These are phyloP conservation scores for Drosophila picticornis DNA, from an alignment of 2,888 invertebrate genomes.

Conservation along the genomic window DNA sequence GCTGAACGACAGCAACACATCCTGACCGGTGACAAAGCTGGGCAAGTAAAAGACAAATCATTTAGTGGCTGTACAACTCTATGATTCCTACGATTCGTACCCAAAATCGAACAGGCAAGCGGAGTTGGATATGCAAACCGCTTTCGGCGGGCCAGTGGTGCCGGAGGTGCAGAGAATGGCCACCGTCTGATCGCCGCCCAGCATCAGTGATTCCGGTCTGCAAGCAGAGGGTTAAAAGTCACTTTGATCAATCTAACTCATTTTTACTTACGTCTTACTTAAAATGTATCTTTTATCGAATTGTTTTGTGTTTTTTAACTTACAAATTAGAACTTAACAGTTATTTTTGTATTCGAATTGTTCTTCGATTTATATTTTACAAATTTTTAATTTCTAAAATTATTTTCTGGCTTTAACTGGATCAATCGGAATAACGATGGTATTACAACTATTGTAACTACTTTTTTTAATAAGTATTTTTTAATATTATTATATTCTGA, in stretches of 20 bases:
- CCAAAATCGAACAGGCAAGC: constrained; percentile 81
- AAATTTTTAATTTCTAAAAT: background rate
- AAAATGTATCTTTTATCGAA: background rate
- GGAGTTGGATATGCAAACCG: constrained; percentile 80
- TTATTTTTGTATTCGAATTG: background rate
- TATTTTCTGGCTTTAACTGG: background rate
- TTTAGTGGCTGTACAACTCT: background rate
- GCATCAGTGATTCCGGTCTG: constrained; percentile 72
- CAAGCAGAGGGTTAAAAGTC: background rate
- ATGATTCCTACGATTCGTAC: constrained; percentile 40
- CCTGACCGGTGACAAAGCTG: constrained; percentile 79
- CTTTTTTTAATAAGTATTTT: too few relatives aligned
- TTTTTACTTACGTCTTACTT: background rate
- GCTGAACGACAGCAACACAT: constrained; percentile 78
- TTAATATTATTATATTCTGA: too few relatives aligned
- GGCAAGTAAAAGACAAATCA: background rate
- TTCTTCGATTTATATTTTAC: too few relatives aligned
- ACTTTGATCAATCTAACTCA: background rate
- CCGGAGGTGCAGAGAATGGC: constrained; percentile 83
- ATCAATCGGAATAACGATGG: background rate
- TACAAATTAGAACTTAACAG: background rate
- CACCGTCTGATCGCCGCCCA: constrained; percentile 82
- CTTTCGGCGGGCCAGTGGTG: constrained; percentile 81
- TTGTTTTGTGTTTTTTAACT: background rate
- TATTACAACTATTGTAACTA: background rate